phyloP scores from a whole-genome alignment of 2,888 invertebrate genomes.

The Perizoma affinitatum region DNA sequence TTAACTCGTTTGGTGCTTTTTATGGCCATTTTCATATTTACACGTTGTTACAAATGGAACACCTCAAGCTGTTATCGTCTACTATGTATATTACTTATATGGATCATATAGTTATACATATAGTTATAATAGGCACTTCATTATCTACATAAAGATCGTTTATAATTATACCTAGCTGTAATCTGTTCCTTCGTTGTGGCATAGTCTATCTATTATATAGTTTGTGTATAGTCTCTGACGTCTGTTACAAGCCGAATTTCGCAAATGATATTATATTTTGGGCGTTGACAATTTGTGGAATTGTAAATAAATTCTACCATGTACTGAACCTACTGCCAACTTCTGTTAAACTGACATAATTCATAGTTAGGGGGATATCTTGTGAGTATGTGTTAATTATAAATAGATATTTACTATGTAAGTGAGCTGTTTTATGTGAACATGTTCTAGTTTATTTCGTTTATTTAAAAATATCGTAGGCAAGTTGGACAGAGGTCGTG shows the following conservation, averaged over 20 bases:
- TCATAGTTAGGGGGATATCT: slow-evolving; percentile 67
- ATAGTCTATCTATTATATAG: slow-evolving; percentile 43
- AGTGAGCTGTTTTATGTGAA: slow-evolving; percentile 74
- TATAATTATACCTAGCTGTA: slow-evolving; percentile 51
- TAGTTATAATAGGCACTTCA: slow-evolving; percentile 30
- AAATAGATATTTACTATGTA: slow-evolving; percentile 70
- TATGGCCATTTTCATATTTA: slow-evolving; percentile 74
- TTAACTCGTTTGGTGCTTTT: slow-evolving; percentile 74
- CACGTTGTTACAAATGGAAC: slow-evolving; percentile 69
- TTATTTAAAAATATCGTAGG: slow-evolving; percentile 76
- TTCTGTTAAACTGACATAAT: slow-evolving; percentile 64
- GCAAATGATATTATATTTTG: slow-evolving; percentile 70
- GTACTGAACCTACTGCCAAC: slow-evolving; percentile 81
- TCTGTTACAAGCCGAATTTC: slow-evolving; percentile 65
- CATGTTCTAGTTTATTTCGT: slow-evolving; percentile 77
- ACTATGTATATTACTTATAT: slow-evolving; percentile 36
- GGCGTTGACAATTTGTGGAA: slow-evolving; percentile 59
- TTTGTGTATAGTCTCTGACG: slow-evolving; percentile 41
- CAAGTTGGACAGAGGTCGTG: slow-evolving; percentile 67
- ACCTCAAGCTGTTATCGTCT: slow-evolving; percentile 66
- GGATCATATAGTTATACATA: slow-evolving; percentile 28
- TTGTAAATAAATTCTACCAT: slow-evolving; percentile 54
- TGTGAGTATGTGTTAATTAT: slow-evolving; percentile 79
- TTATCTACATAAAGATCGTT: slow-evolving; percentile 42
- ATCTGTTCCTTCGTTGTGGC: slow-evolving; percentile 57